Base-by-base conservation (phyloP, 2,797 vertebrate species). In the Macrochelys suwanniensis region DNA sequence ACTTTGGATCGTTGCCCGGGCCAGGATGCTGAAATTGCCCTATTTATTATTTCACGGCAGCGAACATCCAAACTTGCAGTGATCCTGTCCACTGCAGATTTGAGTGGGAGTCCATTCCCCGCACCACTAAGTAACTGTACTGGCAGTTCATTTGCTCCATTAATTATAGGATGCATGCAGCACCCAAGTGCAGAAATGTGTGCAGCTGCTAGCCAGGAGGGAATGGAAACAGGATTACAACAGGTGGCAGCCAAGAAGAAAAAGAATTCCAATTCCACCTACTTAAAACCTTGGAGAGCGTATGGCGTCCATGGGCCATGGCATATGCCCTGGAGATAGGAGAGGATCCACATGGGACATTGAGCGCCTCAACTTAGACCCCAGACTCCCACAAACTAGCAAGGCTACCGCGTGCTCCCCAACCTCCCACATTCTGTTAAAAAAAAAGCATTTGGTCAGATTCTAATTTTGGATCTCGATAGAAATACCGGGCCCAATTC, bases 201-300 rank as follows among this genome's bases (percentile, higher is more conserved):
- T 1, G 9, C 53, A 57, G 68, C 78, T 54, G 51, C 3, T 8
- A 65, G 61, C 51, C 0, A 2, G 85, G 49, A 54, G 81, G 54
- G 21, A 10, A 3, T 31, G 28, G 57, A 51, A 50, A 23, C 59
- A 26, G 56, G 28, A 53, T 25, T 77, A 28, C 45, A 77, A 28
- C 5, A 26, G 33, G 4, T 23, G 31, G 61, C 6, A 71, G 65
- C 25, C 25, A 15, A 8, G 13, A 47, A 77, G 7, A 31, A 47
- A 5, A 74, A 68, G 37, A 68, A 49, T 37, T 1, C 21, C 77
- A 84, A 45, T 23, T 84, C n/a, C 50, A 33, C n/a, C 1, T 1
- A n/a, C 49, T 11, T 33, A 65, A 3, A 23, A 45, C 17, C 21
- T 56, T 7, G 0, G 1, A n/a, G 47, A 21, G 12, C 25, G 15